These are phyloP conservation scores for Eumacrocentrus americanus DNA, from an alignment of 2,888 invertebrate species.

Conservation along the genomic window DNA sequence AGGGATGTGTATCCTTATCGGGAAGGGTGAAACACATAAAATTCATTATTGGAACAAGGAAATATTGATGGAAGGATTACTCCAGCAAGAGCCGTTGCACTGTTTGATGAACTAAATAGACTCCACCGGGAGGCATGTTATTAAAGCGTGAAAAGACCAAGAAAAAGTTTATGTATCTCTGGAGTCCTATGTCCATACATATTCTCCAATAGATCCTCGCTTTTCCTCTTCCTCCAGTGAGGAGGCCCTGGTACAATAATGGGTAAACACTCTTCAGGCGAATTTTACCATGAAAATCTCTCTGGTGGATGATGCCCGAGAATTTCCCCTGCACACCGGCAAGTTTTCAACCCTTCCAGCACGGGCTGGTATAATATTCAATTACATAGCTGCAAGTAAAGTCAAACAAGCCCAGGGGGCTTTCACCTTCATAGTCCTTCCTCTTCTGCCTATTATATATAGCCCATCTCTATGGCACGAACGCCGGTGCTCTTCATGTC, in stretches of 20 bases:
- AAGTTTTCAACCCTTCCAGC: conserved; percentile 58
- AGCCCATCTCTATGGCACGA: conserved; percentile 2
- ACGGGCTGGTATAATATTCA: conserved; percentile 59
- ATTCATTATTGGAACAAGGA: too few relatives aligned
- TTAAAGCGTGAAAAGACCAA: not conserved
- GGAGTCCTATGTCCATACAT: not conserved
- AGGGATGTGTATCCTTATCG: too few relatives aligned
- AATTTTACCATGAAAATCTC: conserved; percentile 31
- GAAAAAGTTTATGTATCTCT: not conserved
- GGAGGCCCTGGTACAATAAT: conserved; percentile 48
- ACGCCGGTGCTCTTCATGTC: not conserved
- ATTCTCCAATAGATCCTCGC: conserved; percentile 35
- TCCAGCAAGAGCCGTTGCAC: not conserved
- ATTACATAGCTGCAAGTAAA: conserved; percentile 61
- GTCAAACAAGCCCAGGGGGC: conserved; percentile 57
- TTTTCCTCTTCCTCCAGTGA: conserved; percentile 34
- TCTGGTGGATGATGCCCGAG: conserved; percentile 45
- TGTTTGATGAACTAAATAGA: conserved; percentile 18
- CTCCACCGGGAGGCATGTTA: conserved; percentile 13
- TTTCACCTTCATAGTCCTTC: conserved; percentile 31
- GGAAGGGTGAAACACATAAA: too few relatives aligned
- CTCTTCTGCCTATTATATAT: conserved; percentile 7
- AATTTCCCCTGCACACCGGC: conserved; percentile 44
- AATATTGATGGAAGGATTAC: not conserved
- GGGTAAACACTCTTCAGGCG: conserved; percentile 46